Evolutionary conservation across 2,113 vertebrate genomes (phyloP).

Genomic region (Hylia prasina): DNA sequence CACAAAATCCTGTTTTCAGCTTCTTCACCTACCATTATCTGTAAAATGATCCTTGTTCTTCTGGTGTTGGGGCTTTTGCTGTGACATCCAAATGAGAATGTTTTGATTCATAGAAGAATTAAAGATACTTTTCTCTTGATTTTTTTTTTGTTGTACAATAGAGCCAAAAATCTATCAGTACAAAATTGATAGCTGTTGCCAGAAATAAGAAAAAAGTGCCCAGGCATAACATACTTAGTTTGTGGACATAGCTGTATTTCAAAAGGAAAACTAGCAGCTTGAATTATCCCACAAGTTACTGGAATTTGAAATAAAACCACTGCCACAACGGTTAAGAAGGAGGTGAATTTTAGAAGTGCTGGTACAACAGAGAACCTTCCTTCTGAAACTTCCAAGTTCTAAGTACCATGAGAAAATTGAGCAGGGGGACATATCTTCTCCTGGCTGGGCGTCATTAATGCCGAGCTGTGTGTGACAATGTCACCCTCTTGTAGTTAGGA

Average conservation of each 20-base stretch:
- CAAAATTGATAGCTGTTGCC: slow-evolving; percentile 55
- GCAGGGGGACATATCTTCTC: not conserved
- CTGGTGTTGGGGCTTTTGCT: slow-evolving; percentile 30
- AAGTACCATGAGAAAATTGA: not conserved
- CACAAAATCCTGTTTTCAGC: slow-evolving; percentile 56
- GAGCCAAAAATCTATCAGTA: slow-evolving; percentile 53
- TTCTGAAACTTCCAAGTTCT: not conserved
- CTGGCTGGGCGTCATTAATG: not conserved
- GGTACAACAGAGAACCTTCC: not conserved
- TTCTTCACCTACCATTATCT: slow-evolving; percentile 41
- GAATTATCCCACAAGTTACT: not conserved
- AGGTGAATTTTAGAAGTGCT: not conserved
- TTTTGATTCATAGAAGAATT: slow-evolving; percentile 63
- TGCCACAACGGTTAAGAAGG: not conserved
- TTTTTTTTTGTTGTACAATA: slow-evolving; percentile 20
- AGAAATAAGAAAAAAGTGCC: slow-evolving; percentile 49
- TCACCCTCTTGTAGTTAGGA: slow-evolving; percentile 20
- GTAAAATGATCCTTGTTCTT: slow-evolving; percentile 23
- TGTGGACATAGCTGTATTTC: slow-evolving; percentile 17
- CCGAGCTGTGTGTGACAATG: not conserved
- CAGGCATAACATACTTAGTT: not conserved
- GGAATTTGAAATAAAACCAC: slow-evolving; percentile 9
- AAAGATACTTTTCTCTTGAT: slow-evolving; percentile 30
- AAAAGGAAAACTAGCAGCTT: slow-evolving; percentile 18
- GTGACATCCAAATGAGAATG: not conserved